These are phyloP conservation scores for Thymallus thymallus DNA, from an alignment of 2,113 vertebrate genomes.

Conservation along the genomic window DNA sequence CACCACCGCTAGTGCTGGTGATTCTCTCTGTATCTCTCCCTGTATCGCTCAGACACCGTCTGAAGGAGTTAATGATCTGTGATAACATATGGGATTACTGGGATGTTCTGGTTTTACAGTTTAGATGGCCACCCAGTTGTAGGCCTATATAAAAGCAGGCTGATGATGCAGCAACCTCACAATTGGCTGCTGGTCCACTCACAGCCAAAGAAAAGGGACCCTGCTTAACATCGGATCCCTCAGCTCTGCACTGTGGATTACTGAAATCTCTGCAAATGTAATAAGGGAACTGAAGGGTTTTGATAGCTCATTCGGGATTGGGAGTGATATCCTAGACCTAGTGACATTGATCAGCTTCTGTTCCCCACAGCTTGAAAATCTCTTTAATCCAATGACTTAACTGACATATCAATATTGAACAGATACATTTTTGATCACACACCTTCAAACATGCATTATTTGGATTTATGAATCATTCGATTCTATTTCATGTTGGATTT, in stretches of 20 bases:
- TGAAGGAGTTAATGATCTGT: constrained; percentile 15
- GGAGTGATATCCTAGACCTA: not conserved
- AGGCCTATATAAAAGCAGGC: constrained; percentile 14
- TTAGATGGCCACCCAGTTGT: constrained; percentile 36
- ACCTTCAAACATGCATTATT: not conserved
- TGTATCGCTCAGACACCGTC: too few relatives aligned
- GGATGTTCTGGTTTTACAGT: constrained; percentile 41
- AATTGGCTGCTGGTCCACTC: constrained; percentile 6
- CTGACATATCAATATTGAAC: not conserved
- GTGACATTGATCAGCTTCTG: constrained; percentile 14
- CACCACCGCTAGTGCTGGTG: not conserved
- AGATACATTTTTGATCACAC: not conserved
- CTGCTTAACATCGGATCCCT: constrained; percentile 26
- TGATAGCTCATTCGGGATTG: constrained; percentile 6
- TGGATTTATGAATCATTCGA: not conserved
- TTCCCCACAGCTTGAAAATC: not conserved
- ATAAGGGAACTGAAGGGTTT: constrained; percentile 19
- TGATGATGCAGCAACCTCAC: constrained; percentile 32
- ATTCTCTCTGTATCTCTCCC: not conserved
- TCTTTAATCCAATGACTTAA: not conserved
- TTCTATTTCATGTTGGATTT: not conserved
- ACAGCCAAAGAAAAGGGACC: constrained; percentile 25
- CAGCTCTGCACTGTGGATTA: constrained; percentile 11
- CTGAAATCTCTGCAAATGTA: constrained; percentile 31
- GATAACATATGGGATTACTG: constrained; percentile 38